These are phyloP conservation scores for Melierax canorus DNA, from an alignment of 2,113 vertebrate genomes.

Conservation along the genomic window DNA sequence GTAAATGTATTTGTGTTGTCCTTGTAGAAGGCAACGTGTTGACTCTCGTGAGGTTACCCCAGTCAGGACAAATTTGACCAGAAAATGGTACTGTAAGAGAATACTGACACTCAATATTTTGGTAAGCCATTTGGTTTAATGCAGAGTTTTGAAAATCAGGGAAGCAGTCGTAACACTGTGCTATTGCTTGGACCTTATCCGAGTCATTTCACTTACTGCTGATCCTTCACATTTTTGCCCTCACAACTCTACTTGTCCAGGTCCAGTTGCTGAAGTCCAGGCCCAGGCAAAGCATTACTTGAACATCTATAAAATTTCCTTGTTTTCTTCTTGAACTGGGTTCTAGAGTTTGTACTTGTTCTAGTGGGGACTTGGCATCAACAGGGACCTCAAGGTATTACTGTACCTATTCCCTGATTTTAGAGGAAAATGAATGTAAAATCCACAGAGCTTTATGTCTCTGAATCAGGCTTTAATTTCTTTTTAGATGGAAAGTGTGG, in stretches of 20 bases:
- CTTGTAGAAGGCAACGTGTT: background rate
- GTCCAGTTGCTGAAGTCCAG: background rate
- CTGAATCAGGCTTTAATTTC: background rate
- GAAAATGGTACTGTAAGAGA: background rate
- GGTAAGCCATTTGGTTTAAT: background rate
- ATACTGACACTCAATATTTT: background rate
- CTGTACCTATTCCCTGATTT: background rate
- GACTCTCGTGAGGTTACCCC: background rate
- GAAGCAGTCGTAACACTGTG: background rate
- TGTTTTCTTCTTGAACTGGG: background rate
- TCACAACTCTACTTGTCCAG: background rate
- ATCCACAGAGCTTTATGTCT: background rate
- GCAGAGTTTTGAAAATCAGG: background rate
- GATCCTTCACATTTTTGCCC: background rate
- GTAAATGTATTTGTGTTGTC: background rate
- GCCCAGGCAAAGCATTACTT: background rate
- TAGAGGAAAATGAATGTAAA: background rate
- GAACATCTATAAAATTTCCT: background rate
- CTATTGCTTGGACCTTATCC: background rate
- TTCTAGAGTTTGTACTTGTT: background rate
- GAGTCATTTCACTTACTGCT: background rate
- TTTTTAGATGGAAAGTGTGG: background rate
- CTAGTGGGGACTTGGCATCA: background rate
- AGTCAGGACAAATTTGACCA: background rate
- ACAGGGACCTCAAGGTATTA: background rate